Conservation (phyloP, 2,888 invertebrate genomes). For the Prosopocoilus inquinatus region DNA sequence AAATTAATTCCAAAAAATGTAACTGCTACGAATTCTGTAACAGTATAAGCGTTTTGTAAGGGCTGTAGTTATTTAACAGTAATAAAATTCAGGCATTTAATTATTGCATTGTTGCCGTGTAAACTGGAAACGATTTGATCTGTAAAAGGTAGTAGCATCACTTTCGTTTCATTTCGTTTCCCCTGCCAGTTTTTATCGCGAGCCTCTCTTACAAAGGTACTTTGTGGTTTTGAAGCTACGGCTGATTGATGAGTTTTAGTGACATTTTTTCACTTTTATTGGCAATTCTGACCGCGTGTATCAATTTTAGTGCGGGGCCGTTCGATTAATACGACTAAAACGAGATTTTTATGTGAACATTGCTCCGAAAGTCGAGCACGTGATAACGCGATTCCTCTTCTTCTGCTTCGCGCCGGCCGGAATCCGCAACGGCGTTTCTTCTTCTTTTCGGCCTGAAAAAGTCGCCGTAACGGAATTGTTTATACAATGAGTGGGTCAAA, state of each 20-base stretch:
- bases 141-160: not conserved
- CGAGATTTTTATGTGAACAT: constrained; percentile 41
- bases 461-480: constrained; percentile 30
- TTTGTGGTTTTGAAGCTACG: not conserved
- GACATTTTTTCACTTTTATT: constrained; percentile 37
- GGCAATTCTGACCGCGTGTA: constrained; percentile 32
- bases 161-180: not conserved
- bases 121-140: not conserved
- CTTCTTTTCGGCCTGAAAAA: constrained; percentile 25
- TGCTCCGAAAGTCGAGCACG: constrained; percentile 37
- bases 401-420: constrained; percentile 8
- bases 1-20: no score
- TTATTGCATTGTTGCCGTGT: not conserved
- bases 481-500: constrained; percentile 27
- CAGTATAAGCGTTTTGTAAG: no score
- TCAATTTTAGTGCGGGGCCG: constrained; percentile 34
- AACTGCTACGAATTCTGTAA: no score
- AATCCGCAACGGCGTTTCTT: constrained; percentile 20
- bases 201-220: constrained; percentile 3
- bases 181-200: not conserved
- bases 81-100: no score
- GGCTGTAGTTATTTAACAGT: no score
- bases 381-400: constrained; percentile 32
- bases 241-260: constrained; percentile 20
- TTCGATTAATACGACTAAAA: constrained; percentile 36